A percentile compares a stretch with the other conserved stretches of the same genome.
Evolutionary conservation across 1,140 invertebrate species (phyloP).

Genomic region (Spodoptera frugiperda): DNA sequence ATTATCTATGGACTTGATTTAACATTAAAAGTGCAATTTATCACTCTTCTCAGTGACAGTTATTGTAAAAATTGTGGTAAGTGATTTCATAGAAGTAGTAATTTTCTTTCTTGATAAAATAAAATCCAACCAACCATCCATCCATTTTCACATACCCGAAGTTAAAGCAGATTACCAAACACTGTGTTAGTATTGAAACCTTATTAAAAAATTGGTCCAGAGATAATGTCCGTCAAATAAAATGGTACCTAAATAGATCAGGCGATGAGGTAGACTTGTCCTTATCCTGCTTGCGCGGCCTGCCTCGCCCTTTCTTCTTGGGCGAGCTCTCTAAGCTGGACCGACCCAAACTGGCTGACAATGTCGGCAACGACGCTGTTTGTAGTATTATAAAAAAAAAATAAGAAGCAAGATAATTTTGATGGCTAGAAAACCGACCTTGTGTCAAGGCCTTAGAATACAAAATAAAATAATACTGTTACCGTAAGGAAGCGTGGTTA

Average conservation of each 20-base stretch:
- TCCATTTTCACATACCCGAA: too few relatives aligned
- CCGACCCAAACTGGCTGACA: slow-evolving; percentile 74
- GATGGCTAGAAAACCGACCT: too few relatives aligned
- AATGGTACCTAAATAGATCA: slow-evolving; percentile 75
- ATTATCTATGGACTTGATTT: not conserved
- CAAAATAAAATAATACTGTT: not conserved
- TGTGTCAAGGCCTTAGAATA: not conserved
- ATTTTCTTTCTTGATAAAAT: too few relatives aligned
- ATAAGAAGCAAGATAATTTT: slow-evolving; percentile 16
- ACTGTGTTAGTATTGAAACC: too few relatives aligned
- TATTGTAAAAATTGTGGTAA: too few relatives aligned
- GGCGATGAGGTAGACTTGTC: slow-evolving; percentile 70
- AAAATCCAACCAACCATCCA: too few relatives aligned
- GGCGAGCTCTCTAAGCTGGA: slow-evolving; percentile 68
- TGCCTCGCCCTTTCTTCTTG: slow-evolving; percentile 80
- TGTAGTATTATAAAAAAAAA: slow-evolving; percentile 2
- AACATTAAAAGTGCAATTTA: too few relatives aligned
- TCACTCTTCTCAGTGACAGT: too few relatives aligned
- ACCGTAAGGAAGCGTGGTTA: not conserved
- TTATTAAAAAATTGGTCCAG: not conserved
- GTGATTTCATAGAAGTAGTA: too few relatives aligned
- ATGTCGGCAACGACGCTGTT: slow-evolving; percentile 75
- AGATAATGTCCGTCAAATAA: slow-evolving; percentile 1
- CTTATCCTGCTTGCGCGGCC: slow-evolving; percentile 79
- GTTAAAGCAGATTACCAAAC: too few relatives aligned